These are phyloP conservation scores for Corythornis cristatus DNA, from an alignment of 2,113 vertebrate genomes.

Conservation along the genomic window DNA sequence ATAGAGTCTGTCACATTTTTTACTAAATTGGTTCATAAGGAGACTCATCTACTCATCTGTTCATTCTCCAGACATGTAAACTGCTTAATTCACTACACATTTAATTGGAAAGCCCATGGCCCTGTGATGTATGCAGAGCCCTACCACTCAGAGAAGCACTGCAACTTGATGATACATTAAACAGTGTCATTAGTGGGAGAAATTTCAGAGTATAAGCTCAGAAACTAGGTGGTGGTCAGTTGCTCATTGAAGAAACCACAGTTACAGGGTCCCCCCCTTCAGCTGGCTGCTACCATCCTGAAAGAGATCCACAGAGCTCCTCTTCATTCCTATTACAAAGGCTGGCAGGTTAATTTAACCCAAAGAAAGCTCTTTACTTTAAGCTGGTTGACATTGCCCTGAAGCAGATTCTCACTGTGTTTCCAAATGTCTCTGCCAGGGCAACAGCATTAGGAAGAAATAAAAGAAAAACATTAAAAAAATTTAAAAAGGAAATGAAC, in stretches of 20 bases:
- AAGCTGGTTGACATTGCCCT: background rate
- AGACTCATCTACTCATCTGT: background rate
- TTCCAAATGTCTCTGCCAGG: background rate
- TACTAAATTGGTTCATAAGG: background rate
- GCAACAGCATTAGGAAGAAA: background rate
- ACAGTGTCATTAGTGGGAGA: background rate
- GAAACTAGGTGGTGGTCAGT: background rate
- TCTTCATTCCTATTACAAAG: background rate
- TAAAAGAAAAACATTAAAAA: background rate
- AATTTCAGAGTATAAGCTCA: background rate
- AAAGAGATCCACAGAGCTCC: background rate
- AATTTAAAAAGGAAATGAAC: background rate
- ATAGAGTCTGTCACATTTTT: background rate
- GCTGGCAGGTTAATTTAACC: slow-evolving; percentile 7
- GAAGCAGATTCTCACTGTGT: background rate
- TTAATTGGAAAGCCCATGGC: background rate
- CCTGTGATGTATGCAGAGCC: background rate
- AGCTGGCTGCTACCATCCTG: background rate
- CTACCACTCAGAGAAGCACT: background rate
- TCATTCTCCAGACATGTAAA: slow-evolving; percentile 21
- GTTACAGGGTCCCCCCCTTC: background rate
- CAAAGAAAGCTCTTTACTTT: slow-evolving; percentile 40
- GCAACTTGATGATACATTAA: background rate
- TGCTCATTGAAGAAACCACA: background rate
- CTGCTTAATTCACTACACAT: background rate